These are phyloP conservation scores for Pristionchus maxplancki DNA, from an alignment of 2,888 invertebrate species.

Conservation along the genomic window DNA sequence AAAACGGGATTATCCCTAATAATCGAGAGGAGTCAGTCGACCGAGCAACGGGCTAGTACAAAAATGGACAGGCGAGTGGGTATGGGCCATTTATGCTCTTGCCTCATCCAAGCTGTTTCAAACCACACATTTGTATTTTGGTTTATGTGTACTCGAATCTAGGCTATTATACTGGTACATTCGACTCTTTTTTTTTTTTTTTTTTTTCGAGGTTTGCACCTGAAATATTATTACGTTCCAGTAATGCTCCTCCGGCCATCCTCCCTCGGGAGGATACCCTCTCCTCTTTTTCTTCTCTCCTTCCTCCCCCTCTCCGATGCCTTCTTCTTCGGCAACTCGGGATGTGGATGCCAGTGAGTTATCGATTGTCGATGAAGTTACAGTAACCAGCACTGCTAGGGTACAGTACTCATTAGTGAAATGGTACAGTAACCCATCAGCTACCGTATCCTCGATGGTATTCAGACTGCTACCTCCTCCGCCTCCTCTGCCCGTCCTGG, in stretches of 20 bases:
- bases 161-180: too few relatives aligned
- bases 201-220: too few relatives aligned
- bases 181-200: too few relatives aligned
- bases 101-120: not conserved
- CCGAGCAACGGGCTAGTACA: constrained; percentile 26
- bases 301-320: not conserved
- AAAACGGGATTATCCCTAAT: constrained; percentile 26
- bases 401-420: too few relatives aligned
- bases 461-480: constrained; percentile 27
- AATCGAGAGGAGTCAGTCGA: constrained; percentile 1
- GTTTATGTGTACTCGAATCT: too few relatives aligned
- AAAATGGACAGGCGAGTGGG: constrained; percentile 2
- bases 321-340: constrained; percentile 36
- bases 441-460: not conserved
- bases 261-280: constrained; percentile 20
- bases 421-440: too few relatives aligned
- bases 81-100: not conserved
- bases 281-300: not conserved
- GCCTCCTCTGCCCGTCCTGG: constrained; percentile 1
- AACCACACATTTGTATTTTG: too few relatives aligned
- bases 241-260: constrained; percentile 18
- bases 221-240: not conserved
- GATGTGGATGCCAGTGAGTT: constrained; percentile 42
- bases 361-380: not conserved
- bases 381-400: too few relatives aligned